Percentiles rank a stretch among this genome's conserved stretches.
Evolutionary conservation across 2,888 invertebrate genomes (phyloP).

Genomic region (Trimorus sp.): DNA sequence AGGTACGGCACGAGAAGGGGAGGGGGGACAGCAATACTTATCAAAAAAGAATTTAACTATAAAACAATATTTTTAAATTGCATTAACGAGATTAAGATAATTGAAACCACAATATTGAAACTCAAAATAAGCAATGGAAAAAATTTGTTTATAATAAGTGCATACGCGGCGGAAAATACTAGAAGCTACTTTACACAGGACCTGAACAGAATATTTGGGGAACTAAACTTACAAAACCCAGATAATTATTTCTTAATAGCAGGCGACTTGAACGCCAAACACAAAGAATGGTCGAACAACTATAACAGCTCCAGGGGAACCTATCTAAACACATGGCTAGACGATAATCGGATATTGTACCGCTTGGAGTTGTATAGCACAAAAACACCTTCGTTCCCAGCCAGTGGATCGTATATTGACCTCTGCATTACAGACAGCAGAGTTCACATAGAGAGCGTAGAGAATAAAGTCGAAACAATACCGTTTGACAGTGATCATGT

Average conservation of each 20-base stretch:
- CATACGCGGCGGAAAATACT: background rate
- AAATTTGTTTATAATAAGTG: background rate
- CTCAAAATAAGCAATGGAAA: background rate
- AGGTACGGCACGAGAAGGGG: background rate
- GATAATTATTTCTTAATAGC: background rate
- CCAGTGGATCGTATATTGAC: slow-evolving; percentile 11
- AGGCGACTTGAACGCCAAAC: slow-evolving; percentile 10
- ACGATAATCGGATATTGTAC: background rate
- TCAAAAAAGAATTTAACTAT: background rate
- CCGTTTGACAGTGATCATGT: slow-evolving; percentile 19
- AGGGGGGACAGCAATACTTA: background rate
- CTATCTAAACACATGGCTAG: slow-evolving; percentile 1
- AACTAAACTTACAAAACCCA: background rate
- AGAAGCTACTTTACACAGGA: background rate
- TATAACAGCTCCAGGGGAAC: slow-evolving; percentile 14
- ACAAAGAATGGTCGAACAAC: slow-evolving; percentile 20
- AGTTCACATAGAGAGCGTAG: background rate
- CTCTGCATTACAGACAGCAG: slow-evolving; percentile 15
- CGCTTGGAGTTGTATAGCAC: background rate
- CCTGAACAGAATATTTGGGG: background rate
- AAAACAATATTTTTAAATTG: background rate
- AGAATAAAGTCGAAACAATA: slow-evolving; percentile 1
- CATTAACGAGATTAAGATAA: background rate
- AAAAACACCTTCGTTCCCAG: slow-evolving; percentile 7
- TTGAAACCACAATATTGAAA: background rate